Conservation (phyloP, 2,888 invertebrate species). For the Zelleria hepariella region DNA sequence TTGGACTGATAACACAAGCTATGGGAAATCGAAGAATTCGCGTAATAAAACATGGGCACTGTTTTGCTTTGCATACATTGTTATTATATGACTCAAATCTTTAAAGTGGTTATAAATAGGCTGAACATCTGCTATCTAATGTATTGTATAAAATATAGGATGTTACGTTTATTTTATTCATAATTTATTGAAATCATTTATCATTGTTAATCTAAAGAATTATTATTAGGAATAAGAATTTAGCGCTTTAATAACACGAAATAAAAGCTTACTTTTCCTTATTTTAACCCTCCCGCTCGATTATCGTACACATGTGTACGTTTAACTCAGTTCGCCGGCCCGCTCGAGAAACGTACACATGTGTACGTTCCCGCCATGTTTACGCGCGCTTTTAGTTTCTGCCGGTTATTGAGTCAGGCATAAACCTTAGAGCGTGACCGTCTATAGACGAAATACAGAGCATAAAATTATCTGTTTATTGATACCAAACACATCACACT, state of each 20-base stretch:
- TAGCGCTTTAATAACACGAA: neutral
- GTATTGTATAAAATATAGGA: neutral
- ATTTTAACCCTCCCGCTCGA: too few species aligned
- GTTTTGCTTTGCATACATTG: neutral
- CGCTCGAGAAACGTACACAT: too few species aligned
- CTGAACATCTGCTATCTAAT: neutral
- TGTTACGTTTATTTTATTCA: neutral
- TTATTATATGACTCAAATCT: too few species aligned
- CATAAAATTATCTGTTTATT: too few species aligned
- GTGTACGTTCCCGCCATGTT: too few species aligned
- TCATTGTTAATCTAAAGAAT: neutral
- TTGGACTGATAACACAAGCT: conserved; percentile 65
- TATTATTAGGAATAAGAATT: neutral
- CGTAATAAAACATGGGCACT: neutral
- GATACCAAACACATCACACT: too few species aligned
- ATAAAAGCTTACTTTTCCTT: conserved; percentile 1
- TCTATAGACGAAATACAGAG: too few species aligned
- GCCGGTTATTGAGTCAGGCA: too few species aligned
- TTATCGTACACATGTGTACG: too few species aligned
- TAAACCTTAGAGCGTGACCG: too few species aligned
- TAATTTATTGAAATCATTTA: neutral
- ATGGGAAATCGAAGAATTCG: neutral
- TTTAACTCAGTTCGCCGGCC: too few species aligned
- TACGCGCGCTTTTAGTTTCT: too few species aligned
- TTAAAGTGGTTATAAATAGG: neutral